Evolutionary conservation across 2,113 vertebrate genomes (phyloP), one percentile per base, ranked within the genome.

Genomic region (Diadophis punctatus): DNA sequence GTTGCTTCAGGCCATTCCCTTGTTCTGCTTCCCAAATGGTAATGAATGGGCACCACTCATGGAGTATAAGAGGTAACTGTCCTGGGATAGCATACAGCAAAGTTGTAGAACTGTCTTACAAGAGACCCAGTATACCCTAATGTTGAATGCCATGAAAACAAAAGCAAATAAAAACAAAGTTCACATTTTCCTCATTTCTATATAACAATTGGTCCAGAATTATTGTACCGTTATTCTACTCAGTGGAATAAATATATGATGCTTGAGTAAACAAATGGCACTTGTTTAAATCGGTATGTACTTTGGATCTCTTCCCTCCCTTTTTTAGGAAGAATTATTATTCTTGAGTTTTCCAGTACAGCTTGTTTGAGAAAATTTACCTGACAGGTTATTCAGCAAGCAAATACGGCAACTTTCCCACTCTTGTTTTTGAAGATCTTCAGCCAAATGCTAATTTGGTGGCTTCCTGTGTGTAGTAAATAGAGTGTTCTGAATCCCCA

Each of bases 21-120:
- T 99, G 55, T 99, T 99, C 94, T 99, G 99, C 96, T 99, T 99
- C 94, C 99, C 99, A 0, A 98, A 99, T 0, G 99, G 98, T 58
- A 98, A 98, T 86, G 98, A 97, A 96, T 98, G 99, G 98, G 98
- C 96, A 1, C 98, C 98, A 0, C 51, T 99, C 91, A 98, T 98
- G 0, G 98, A 99, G 84, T 99, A 98, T 94, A 97, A 96, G 97
- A 99, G 99, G 99, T 99, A 96, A 63, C 94, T 85, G 46, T 23
- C 85, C 22, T 74, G 60, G 25, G 25, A 2, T 1, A 0, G 43
- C 30, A 49, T 51, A 14, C 30, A 34, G 30, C 39, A 48, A 48
- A 4, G 16, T 52, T n/a, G 16, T 30, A 51, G 27, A 22, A 7
- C 7, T 34, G 68, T 25, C 22, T 43, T 39, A 80, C 34, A 22